A percentile compares a stretch with the other conserved stretches of the same genome.
Conservation (phyloP, 2,113 vertebrate species). For the Rallus limicola region DNA sequence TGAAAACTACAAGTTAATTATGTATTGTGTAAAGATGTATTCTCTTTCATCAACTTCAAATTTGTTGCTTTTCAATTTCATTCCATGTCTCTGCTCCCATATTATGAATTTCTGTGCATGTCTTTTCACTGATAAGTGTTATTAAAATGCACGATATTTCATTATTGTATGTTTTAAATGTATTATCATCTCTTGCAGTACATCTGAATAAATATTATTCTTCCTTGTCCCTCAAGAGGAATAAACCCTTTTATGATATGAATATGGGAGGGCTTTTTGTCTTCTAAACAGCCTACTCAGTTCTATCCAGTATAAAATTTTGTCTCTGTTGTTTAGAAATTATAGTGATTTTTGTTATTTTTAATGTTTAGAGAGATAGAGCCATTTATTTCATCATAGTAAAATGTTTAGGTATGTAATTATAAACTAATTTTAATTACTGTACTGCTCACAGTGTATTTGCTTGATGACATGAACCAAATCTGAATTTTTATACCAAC, state of each 20-base stretch:
- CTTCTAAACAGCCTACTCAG: not conserved
- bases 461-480: not conserved
- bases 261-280: not conserved
- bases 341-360: not conserved
- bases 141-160: not conserved
- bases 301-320: constrained; percentile 7
- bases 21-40: not conserved
- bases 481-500: not conserved
- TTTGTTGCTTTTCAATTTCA: not conserved
- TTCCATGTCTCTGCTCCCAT: not conserved
- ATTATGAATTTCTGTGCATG: not conserved
- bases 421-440: constrained; percentile 50
- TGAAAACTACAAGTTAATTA: not conserved
- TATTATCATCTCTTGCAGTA: not conserved
- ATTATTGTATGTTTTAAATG: not conserved
- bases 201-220: not conserved
- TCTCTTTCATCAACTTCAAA: not conserved
- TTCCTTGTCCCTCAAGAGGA: not conserved
- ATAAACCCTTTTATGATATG: not conserved
- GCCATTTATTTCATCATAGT: not conserved
- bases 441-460: not conserved
- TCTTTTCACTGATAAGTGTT: not conserved
- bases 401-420: constrained; percentile 37
- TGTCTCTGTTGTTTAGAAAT: constrained; percentile 6
- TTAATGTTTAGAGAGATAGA: not conserved